Base-by-base conservation (phyloP, 23 tunicate genomes). In the Diplosoma virens region DNA sequence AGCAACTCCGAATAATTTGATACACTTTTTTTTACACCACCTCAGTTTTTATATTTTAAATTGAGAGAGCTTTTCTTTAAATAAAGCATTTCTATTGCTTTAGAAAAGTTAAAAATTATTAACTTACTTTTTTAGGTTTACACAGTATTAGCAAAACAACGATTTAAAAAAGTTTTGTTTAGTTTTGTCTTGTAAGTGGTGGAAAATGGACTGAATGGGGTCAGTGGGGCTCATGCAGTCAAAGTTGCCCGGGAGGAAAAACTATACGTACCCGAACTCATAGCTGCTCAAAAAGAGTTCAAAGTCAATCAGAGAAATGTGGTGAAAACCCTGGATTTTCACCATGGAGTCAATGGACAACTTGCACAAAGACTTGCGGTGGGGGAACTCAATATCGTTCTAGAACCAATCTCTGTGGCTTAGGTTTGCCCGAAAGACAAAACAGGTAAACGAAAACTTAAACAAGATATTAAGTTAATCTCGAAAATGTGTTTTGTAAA, bases 311-410 rank as follows among this genome's bases (percentile, higher is more conserved):
- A 0, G 76, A 81, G 59, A 59, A 58, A 64, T 95, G 99, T 29
- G 99, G 99, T 0, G 75, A 36, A 20, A 82, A 83, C 68, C 82
- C 86, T 1, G 95, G 90, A 17, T 95, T 41, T 52, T 71, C 83
- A 27, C 53, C 36, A 25, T 95, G 90, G 91, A 54, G 80, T 7
- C 55, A 33, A 20, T 95, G 95, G 95, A 50, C 87, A 23, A 32
- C 48, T 36, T 95, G 99, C 59, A 34, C 87, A 26, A 61, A 45
- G 28, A 74, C 95, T 0, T 95, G 99, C 69, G 99, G 99, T 7
- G 95, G 91, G 4, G 99, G 99, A 50, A 21, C 73, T 37, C 77
- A 63, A 55, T 32, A 73, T 6, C 56, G 94, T 22, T 41, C 60
- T 9, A 67, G 99, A 75, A 16, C 71, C 33, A 86, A 88, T 75